These are phyloP conservation scores for Axea sp. DNA, from an alignment of 2,888 invertebrate species.

Conservation along the genomic window DNA sequence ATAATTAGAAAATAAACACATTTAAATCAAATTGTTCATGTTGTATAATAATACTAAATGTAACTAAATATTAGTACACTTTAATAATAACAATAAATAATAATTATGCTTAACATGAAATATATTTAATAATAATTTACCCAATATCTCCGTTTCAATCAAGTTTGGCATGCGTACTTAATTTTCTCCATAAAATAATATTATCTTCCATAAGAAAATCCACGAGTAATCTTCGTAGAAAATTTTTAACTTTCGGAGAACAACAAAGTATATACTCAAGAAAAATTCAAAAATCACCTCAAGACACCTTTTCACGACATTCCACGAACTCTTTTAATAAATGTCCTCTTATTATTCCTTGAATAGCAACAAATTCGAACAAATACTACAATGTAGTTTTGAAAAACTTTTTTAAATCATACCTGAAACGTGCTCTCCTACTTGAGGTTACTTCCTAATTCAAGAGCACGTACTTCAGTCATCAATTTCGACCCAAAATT, in stretches of 20 bases:
- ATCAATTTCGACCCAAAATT: slow-evolving; percentile 46
- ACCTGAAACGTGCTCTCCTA: slow-evolving; percentile 37
- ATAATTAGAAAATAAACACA: too few species aligned
- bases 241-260: slow-evolving; percentile 1
- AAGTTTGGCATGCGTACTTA: too few species aligned
- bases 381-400: slow-evolving; percentile 26
- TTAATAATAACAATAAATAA: too few species aligned
- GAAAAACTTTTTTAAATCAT: slow-evolving; percentile 21
- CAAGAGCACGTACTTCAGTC: slow-evolving; percentile 49
- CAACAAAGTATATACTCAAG: slow-evolving; percentile 28
- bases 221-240: too few species aligned
- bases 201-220: too few species aligned
- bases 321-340: slow-evolving; percentile 48
- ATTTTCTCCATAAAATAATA: too few species aligned
- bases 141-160: too few species aligned
- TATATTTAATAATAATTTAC: too few species aligned
- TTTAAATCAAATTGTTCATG: too few species aligned
- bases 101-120: too few species aligned
- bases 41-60: too few species aligned
- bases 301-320: slow-evolving; percentile 47
- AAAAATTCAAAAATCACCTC: slow-evolving; percentile 40
- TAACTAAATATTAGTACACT: too few species aligned
- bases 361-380: slow-evolving; percentile 23
- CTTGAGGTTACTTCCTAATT: slow-evolving; percentile 37
- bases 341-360: slow-evolving; percentile 26